These are phyloP conservation scores for Adelosebastes latens DNA, from an alignment of 2,797 vertebrate genomes.

Conservation along the genomic window DNA sequence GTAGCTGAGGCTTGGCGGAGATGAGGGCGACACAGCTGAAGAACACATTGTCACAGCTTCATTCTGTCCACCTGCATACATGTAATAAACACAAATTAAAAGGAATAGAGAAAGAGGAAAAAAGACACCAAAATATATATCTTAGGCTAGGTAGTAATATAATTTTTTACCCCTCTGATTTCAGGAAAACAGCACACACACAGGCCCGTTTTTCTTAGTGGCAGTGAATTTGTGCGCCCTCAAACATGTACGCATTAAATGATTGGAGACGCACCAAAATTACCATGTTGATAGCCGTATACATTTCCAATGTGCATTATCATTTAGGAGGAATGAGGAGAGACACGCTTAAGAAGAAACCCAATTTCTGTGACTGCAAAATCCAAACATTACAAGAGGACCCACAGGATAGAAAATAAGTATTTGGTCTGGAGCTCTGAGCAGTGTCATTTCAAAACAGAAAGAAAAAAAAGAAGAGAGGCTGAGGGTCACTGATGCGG, in stretches of 20 bases:
- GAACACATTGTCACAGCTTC: slow-evolving; percentile 51
- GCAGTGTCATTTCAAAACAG: not conserved
- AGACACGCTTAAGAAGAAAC: not conserved
- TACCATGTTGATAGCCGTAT: not conserved
- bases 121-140: no score
- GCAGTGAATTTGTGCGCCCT: not conserved
- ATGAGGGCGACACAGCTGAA: slow-evolving; percentile 78
- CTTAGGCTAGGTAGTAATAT: not conserved
- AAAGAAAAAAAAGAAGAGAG: not conserved
- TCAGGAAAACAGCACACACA: not conserved
- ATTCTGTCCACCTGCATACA: slow-evolving; percentile 30
- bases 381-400: not conserved
- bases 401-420: not conserved
- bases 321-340: not conserved
- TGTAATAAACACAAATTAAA: not conserved
- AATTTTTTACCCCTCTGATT: no score
- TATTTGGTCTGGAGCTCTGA: not conserved
- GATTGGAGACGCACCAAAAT: not conserved
- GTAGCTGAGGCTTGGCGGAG: slow-evolving; percentile 84
- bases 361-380: not conserved
- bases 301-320: not conserved
- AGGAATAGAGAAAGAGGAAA: not conserved
- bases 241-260: not conserved
- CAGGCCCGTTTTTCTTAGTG: not conserved
- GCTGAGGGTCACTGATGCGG: not conserved